A percentile compares a stretch with the other conserved stretches of the same genome.
phyloP scores from a whole-genome alignment of 2,888 invertebrate species.

The Ichneumoninae sp. region DNA sequence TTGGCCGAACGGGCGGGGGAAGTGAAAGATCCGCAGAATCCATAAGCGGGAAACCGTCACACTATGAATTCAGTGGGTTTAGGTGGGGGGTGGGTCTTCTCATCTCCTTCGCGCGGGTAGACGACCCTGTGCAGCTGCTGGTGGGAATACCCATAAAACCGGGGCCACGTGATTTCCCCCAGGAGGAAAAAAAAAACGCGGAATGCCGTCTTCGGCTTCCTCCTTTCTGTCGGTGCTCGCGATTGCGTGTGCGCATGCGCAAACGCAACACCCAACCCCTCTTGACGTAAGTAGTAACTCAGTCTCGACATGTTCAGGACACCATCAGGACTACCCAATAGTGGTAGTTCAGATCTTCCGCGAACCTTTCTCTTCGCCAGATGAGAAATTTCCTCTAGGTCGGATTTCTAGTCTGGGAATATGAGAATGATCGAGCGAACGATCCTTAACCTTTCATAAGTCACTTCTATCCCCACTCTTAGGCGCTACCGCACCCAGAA shows the following conservation, averaged over 20 bases:
- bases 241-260: slow-evolving; percentile 45
- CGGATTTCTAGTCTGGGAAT: neutral
- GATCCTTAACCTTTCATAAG: too few species aligned
- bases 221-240: slow-evolving; percentile 29
- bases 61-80: slow-evolving; percentile 55
- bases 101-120: slow-evolving; percentile 50
- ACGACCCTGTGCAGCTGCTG: slow-evolving; percentile 64
- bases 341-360: neutral
- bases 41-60: slow-evolving; percentile 49
- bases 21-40: slow-evolving; percentile 61
- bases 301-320: slow-evolving; percentile 14
- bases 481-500: too few species aligned
- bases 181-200: slow-evolving; percentile 76
- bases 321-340: neutral
- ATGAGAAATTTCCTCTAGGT: neutral
- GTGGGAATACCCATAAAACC: slow-evolving; percentile 80
- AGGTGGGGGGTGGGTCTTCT: slow-evolving; percentile 21
- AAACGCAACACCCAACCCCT: neutral
- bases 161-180: slow-evolving; percentile 82
- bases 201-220: slow-evolving; percentile 74
- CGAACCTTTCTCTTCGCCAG: neutral
- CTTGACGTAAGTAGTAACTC: neutral
- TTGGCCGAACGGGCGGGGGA: slow-evolving; percentile 29
- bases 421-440: too few species aligned
- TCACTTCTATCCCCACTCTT: too few species aligned